Evolutionary conservation across 2,797 vertebrate species (phyloP).

Genomic region (Etheostoma nigrum): DNA sequence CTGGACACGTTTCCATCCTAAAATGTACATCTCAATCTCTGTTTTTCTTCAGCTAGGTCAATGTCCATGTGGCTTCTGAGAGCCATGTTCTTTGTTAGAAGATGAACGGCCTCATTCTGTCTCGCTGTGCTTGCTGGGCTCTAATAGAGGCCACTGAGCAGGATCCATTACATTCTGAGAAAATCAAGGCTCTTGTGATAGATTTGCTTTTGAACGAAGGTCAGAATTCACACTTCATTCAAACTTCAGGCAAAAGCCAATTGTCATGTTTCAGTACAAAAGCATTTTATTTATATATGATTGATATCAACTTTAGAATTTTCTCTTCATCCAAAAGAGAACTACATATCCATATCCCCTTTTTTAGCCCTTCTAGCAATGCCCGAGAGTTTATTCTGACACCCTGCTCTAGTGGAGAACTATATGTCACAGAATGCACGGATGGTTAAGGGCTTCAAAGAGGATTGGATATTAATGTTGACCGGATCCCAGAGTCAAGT

Average conservation of each 20-base stretch:
- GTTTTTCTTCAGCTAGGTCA: conserved; percentile 39
- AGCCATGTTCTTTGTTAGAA: conserved; percentile 38
- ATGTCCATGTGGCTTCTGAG: conserved; percentile 24
- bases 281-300: conserved; percentile 32
- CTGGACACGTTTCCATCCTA: background rate
- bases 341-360: background rate
- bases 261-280: conserved; percentile 3
- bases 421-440: conserved; percentile 43
- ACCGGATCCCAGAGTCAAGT: conserved; percentile 39
- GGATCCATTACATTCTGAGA: conserved; percentile 29
- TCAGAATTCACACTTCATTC: conserved; percentile 38
- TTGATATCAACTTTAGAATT: conserved; percentile 20
- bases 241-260: conserved; percentile 16
- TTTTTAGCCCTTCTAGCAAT: conserved; percentile 8
- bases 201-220: conserved; percentile 39
- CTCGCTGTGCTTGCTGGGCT: conserved; percentile 38
- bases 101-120: conserved; percentile 77
- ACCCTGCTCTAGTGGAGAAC: background rate
- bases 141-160: conserved; percentile 58
- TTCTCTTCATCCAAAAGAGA: background rate
- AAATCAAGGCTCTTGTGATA: conserved; percentile 25
- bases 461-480: conserved; percentile 64
- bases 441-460: conserved; percentile 67
- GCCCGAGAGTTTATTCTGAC: background rate
- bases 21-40: conserved; percentile 3